Evolutionary conservation across 92 coral and sea anemone species (phyloP).

Genomic region (Palythoa grandis): DNA sequence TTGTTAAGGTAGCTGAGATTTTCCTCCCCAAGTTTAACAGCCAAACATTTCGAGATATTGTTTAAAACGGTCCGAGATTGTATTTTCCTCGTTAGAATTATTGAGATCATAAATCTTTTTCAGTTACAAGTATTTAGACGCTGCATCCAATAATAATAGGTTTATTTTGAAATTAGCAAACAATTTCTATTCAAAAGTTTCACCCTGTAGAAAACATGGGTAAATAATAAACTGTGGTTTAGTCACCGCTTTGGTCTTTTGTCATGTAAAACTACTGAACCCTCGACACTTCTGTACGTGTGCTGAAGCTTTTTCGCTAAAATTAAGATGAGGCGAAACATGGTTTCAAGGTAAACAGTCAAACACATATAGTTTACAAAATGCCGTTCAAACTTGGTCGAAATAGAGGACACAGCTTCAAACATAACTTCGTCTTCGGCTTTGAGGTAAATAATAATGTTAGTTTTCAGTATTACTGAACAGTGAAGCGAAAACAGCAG

Average conservation of each 20-base stretch:
- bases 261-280: neutral
- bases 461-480: neutral
- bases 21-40: too few relatives aligned
- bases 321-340: neutral
- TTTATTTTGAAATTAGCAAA: neutral
- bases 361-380: neutral
- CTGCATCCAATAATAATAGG: slow-evolving; percentile 3
- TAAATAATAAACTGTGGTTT: neutral
- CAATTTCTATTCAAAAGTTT: slow-evolving; percentile 11
- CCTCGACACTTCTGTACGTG: neutral
- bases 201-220: neutral
- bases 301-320: neutral
- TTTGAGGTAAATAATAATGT: neutral
- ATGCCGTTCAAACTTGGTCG: slow-evolving; percentile 18
- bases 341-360: neutral
- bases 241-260: neutral
- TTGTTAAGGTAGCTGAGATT: too few relatives aligned
- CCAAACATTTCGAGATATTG: too few relatives aligned
- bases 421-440: neutral
- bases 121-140: neutral
- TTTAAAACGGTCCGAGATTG: neutral
- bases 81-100: neutral
- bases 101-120: neutral
- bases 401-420: neutral
- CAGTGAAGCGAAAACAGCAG: neutral